Evolutionary conservation across 2,888 invertebrate genomes (phyloP).

Genomic region (Ectemnius lituratus): DNA sequence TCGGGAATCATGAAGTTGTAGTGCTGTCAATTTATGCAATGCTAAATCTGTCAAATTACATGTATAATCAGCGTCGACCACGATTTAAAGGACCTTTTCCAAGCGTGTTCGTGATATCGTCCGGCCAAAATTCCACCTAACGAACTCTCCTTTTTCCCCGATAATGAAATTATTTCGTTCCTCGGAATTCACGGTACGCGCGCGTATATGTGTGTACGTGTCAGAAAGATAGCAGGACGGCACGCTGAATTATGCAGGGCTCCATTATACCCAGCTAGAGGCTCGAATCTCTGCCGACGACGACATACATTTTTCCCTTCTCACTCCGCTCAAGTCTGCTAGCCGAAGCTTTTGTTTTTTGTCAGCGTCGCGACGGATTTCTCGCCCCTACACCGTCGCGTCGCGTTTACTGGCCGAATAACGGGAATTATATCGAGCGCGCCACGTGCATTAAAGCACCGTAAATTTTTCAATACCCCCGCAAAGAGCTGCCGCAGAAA

Average conservation of each 20-base stretch:
- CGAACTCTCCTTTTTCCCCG: constrained; percentile 1
- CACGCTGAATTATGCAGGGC: constrained; percentile 2
- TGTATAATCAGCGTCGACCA: not conserved
- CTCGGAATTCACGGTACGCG: constrained; percentile 3
- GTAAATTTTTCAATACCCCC: too few relatives aligned
- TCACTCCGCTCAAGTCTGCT: too few relatives aligned
- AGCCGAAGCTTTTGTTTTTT: too few relatives aligned
- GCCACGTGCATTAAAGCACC: too few relatives aligned
- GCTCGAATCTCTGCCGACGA: not conserved
- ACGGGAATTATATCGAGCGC: too few relatives aligned
- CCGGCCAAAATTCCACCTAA: constrained; percentile 4
- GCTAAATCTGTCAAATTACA: not conserved
- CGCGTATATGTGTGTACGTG: constrained; percentile 10
- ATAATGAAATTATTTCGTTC: constrained; percentile 1
- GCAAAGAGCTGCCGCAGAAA: too few relatives aligned
- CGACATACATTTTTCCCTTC: not conserved
- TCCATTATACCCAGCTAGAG: not conserved
- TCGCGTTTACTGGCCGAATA: too few relatives aligned
- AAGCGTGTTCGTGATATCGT: not conserved
- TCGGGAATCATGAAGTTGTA: too few relatives aligned
- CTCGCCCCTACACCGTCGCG: too few relatives aligned
- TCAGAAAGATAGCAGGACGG: not conserved
- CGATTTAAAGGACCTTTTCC: not conserved
- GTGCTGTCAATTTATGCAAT: too few relatives aligned
- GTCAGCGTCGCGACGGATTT: too few relatives aligned